Base-by-base conservation (phyloP, 2,888 invertebrate species). In the Watsonalla binaria region DNA sequence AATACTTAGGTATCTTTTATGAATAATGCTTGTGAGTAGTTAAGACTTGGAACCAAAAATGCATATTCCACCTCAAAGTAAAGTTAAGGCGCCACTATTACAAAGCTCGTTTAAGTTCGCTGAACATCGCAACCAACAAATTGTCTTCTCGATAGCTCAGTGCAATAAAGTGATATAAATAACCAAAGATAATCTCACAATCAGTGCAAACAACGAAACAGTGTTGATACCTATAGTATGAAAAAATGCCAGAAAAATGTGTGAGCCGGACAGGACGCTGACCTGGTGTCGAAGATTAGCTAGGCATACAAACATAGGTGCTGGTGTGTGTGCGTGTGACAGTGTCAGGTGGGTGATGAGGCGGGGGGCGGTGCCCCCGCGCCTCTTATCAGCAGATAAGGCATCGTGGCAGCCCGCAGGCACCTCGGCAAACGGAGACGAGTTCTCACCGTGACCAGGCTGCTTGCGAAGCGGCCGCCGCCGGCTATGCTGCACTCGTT, bases 401-500 rank as follows among this genome's bases (percentile, higher is more conserved):
- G 84, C 82, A 80, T 80, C 81, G 86, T 82, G 82, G 84, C 80
- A 74, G 80, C 79, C 74, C 74, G 78, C 68, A 72, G 72, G 68
- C 76, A 74, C 72, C 73, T 80, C 78, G 78, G 72, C 86, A 84
- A 78, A 82, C 82, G 80, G 72, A 76, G 78, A 76, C 78, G 79
- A 77, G 74, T 71, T 77, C 80, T 82, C 88, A 87, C 76, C 84
- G 86, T 91, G 89, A 88, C 90, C 82, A 85, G 87, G 86, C 81
- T 79, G 84, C 84, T 83, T 62, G 78, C 78, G 64, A 77, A 81
- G 80, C 88, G 89, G 91, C 90, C 89, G 91, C 90, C 89, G 96
- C 96, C 96, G 93, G 90, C 84, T 68, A 96, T 96, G 96, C 93
- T 97, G 88, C 95, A 96, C 89, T 95, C 96, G 73, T 92, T 97